Conservation (phyloP, 92 coral and sea anemone genomes). For the Virgularia gustaviana region DNA sequence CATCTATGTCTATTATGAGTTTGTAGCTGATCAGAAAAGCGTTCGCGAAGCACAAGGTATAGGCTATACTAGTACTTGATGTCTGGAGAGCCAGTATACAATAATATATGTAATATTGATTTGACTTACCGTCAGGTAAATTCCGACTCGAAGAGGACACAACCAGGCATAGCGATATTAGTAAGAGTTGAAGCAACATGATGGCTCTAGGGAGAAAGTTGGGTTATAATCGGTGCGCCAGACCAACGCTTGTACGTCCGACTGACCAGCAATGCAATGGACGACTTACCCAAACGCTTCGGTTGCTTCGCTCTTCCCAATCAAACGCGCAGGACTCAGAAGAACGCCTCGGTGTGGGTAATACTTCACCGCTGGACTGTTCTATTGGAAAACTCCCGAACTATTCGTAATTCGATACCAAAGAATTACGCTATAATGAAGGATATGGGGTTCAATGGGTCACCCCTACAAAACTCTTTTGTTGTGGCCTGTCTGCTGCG, state of each 20-base stretch:
- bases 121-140: slow-evolving; percentile 38
- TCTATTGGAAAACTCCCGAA: slow-evolving; percentile 17
- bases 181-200: slow-evolving; percentile 36
- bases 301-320: slow-evolving; percentile 35
- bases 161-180: slow-evolving; percentile 22
- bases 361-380: slow-evolving; percentile 25
- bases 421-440: background rate
- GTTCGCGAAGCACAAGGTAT: background rate
- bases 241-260: background rate
- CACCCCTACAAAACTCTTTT: slow-evolving; percentile 33
- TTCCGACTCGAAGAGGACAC: slow-evolving; percentile 26
- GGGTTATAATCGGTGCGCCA: background rate
- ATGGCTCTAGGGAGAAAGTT: slow-evolving; percentile 3
- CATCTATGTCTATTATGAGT: too few relatives aligned
- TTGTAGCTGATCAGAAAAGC: too few relatives aligned
- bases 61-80: background rate
- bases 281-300: slow-evolving; percentile 11
- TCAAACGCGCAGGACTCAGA: slow-evolving; percentile 26
- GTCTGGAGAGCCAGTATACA: background rate
- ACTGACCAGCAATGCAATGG: background rate
- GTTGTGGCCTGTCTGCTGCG: slow-evolving; percentile 18
- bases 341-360: slow-evolving; percentile 32
- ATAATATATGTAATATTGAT: background rate
- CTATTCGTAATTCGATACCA: slow-evolving; percentile 26
- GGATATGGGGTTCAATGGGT: slow-evolving; percentile 19